phyloP scores from a whole-genome alignment of 2,888 invertebrate species.

The Loripinus fragilis region DNA sequence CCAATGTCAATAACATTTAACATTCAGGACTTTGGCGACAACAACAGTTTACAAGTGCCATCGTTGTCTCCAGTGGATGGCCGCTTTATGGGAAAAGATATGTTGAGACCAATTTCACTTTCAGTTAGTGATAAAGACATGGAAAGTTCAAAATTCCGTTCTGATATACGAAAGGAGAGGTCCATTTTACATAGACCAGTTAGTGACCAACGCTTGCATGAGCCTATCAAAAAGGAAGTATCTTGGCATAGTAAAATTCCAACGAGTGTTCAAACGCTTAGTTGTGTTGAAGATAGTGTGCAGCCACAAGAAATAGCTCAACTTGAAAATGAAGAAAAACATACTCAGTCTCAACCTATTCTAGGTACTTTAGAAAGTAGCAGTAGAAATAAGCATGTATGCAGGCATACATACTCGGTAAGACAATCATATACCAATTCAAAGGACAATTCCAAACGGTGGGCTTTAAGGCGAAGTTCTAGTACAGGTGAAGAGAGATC shows the following conservation, averaged over 20 bases:
- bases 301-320: slow-evolving; percentile 2
- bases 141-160: background rate
- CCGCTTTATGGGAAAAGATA: slow-evolving; percentile 4
- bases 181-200: slow-evolving; percentile 43
- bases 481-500: slow-evolving; percentile 62
- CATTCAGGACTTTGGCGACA: slow-evolving; percentile 39
- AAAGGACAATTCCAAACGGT: slow-evolving; percentile 42
- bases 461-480: slow-evolving; percentile 62
- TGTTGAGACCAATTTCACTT: background rate
- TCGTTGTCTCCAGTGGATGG: slow-evolving; percentile 47
- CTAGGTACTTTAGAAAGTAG: slow-evolving; percentile 59
- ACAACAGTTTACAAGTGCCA: slow-evolving; percentile 49
- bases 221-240: slow-evolving; percentile 47
- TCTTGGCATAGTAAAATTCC: slow-evolving; percentile 60
- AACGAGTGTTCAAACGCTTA: slow-evolving; percentile 50
- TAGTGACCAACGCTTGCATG: slow-evolving; percentile 54
- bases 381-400: slow-evolving; percentile 43
- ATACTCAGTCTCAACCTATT: slow-evolving; percentile 66
- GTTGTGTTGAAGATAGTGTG: slow-evolving; percentile 49
- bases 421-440: slow-evolving; percentile 41
- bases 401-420: slow-evolving; percentile 57
- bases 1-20: slow-evolving; percentile 50
- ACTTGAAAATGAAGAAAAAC: slow-evolving; percentile 32
- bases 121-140: slow-evolving; percentile 15
- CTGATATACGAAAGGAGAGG: slow-evolving; percentile 11